Conservation (phyloP, 2,888 invertebrate species). For the Mallateleia sp. region DNA sequence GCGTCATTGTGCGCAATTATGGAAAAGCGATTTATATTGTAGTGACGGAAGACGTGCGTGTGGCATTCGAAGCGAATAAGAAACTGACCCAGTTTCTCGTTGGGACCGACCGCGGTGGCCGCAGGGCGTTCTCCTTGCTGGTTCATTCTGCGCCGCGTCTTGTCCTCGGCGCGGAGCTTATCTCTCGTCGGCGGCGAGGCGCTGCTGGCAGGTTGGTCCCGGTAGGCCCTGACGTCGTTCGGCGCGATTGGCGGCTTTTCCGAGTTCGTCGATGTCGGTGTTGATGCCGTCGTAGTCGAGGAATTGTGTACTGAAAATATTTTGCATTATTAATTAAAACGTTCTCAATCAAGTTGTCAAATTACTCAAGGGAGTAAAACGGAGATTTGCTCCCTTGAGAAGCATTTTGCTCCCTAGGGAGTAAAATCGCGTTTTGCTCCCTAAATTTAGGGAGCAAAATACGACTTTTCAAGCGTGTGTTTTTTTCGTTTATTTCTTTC, state of each 20-base stretch:
- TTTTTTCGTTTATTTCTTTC: too few species aligned
- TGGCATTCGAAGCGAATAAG: constrained; percentile 55
- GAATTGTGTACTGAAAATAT: too few species aligned
- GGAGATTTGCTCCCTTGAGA: too few species aligned
- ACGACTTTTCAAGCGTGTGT: too few species aligned
- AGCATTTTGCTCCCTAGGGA: too few species aligned
- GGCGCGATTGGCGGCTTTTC: constrained; percentile 87
- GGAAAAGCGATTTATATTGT: constrained; percentile 58
- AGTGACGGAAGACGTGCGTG: constrained; percentile 60
- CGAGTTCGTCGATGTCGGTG: constrained; percentile 70
- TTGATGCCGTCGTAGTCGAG: constrained; percentile 64
- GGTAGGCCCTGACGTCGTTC: constrained; percentile 90
- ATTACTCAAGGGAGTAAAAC: too few species aligned
- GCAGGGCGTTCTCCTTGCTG: constrained; percentile 84
- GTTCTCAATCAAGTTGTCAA: too few species aligned
- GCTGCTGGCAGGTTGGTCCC: constrained; percentile 93
- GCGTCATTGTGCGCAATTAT: constrained; percentile 45
- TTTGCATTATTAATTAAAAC: too few species aligned
- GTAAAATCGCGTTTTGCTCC: too few species aligned
- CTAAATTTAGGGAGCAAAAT: too few species aligned
- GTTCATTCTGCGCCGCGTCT: constrained; percentile 91
- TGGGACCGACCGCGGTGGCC: constrained; percentile 80
- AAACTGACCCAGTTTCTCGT: constrained; percentile 87
- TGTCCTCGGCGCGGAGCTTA: constrained; percentile 94
- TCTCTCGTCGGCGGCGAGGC: constrained; percentile 95